Conservation (phyloP, 2,797 vertebrate genomes). For the Tragelaphus eurycerus region DNA sequence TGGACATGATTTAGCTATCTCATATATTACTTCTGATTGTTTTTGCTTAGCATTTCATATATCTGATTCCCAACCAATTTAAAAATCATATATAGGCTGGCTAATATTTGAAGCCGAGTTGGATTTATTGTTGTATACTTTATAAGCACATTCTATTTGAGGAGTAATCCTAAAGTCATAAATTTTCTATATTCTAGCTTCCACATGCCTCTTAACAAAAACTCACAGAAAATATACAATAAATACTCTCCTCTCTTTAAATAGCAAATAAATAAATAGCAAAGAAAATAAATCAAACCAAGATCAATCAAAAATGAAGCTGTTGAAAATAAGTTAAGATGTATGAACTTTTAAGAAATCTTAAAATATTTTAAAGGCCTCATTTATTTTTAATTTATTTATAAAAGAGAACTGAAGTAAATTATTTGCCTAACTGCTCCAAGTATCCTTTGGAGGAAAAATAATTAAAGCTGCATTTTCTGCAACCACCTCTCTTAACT, state of each 20-base stretch:
- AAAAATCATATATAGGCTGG: neutral
- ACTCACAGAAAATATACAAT: neutral
- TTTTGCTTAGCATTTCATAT: neutral
- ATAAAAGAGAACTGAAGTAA: neutral
- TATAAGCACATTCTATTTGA: neutral
- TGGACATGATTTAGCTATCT: neutral
- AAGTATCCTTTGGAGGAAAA: slow-evolving; percentile 8
- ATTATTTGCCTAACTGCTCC: neutral
- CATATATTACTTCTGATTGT: neutral
- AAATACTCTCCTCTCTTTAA: neutral
- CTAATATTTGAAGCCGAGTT: neutral
- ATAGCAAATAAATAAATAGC: neutral
- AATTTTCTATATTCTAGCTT: neutral
- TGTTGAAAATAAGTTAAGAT: neutral
- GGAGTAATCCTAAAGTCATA: neutral
- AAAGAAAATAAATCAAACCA: neutral
- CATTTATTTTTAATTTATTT: neutral
- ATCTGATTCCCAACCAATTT: neutral
- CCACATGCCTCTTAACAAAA: neutral
- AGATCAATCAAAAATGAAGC: neutral
- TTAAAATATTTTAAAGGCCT: neutral
- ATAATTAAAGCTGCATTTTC: neutral
- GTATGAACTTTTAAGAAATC: neutral
- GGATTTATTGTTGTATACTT: neutral
- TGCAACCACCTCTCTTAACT: neutral